phyloP scores from a whole-genome alignment of 1,140 invertebrate genomes.

The Rhyzopertha dominica region DNA sequence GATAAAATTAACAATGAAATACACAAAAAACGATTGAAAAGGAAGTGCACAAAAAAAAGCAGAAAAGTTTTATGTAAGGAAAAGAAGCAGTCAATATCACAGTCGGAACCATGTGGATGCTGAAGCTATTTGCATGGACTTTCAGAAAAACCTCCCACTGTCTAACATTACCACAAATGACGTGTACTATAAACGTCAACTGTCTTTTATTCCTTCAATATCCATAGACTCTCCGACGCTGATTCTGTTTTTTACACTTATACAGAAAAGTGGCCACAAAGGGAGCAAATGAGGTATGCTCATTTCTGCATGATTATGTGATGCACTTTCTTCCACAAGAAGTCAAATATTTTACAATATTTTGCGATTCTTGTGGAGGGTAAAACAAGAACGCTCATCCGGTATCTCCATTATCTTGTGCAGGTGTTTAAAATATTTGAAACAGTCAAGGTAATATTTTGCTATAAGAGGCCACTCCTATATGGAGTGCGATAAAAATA shows the following conservation, averaged over 20 bases:
- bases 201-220: conserved; percentile 17
- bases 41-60: conserved; percentile 2
- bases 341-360: too few species aligned
- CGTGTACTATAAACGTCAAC: conserved; percentile 18
- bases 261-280: conserved; percentile 2
- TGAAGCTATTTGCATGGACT: conserved; percentile 18
- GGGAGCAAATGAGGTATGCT: conserved; percentile 5
- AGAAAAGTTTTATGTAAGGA: conserved; percentile 25
- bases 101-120: conserved; percentile 5
- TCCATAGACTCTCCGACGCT: conserved; percentile 1
- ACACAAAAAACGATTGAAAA: conserved; percentile 1
- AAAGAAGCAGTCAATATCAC: conserved; percentile 12
- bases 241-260: background rate
- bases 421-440: conserved; percentile 7
- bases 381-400: background rate
- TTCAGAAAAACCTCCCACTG: conserved; percentile 12
- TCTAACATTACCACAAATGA: conserved; percentile 19
- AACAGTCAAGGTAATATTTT: conserved; percentile 19
- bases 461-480: conserved; percentile 16
- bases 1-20: conserved; percentile 8
- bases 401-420: too few species aligned
- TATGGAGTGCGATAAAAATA: conserved; percentile 17
- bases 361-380: conserved; percentile 2
- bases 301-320: too few species aligned
- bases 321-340: too few species aligned